Evolutionary conservation across 2,113 vertebrate genomes (phyloP), one percentile per base, ranked within the genome.

Genomic region (Chaetodon trifascialis): DNA sequence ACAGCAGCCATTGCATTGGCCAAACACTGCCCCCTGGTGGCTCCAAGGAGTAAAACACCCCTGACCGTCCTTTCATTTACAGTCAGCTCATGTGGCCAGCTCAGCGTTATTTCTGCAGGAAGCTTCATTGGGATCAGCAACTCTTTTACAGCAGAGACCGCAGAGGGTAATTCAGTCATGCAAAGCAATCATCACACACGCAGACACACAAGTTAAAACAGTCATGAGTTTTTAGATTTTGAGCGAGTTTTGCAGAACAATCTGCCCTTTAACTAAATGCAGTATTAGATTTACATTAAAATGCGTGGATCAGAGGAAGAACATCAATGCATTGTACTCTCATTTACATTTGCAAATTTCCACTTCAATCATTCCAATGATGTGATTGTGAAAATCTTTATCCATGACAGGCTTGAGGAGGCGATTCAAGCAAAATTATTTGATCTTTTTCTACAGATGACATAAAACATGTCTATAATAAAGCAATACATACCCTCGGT

Each of bases 11-110:
- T 19, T 75, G 23, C 30, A 56, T 40, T 14, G n/a, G 54, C 5
- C 4, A 25, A 70, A 71, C 58, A 69, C 49, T 54, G 12, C 42
- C 73, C 4, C 9, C 82, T 68, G 0, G 64, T 86, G 82, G 59
- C 7, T 23, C 0, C 46, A 0, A 55, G 7, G 21, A 67, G 21
- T 56, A 73, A 38, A 17, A 68, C 8, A 69, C 1, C 11, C 49
- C 42, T 19, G 6, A 6, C 2, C 15, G 21, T 12, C 16, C 14
- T 11, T 12, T 81, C 0, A 40, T 15, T 70, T 46, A 36, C 52
- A 59, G 25, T 15, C 10, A 46, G 12, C 17, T 55, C 4, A 5
- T 7, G 19, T 52, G 46, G 36, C 36, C 30, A 19, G 4, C 47
- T 66, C 25, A 34, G 3, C 19, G 30, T 36, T 11, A 12, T 62